Conservation (phyloP, 2,888 invertebrate genomes). For the Lasioglossum calceatum region DNA sequence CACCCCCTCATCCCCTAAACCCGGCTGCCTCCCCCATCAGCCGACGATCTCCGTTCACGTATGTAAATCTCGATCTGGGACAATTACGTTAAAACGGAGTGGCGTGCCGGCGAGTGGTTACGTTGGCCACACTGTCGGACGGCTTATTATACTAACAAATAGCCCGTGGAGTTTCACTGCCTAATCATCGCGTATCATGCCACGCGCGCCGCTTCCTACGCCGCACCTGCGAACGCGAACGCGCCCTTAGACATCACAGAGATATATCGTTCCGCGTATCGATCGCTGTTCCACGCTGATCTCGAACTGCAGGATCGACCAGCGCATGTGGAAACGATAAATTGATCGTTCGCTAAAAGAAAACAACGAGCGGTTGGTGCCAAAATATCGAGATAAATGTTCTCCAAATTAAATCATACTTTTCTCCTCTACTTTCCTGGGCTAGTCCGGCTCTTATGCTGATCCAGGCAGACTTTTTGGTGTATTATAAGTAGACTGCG, state of each 20-base stretch:
- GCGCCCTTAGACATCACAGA: constrained; percentile 55
- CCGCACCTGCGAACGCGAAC: constrained; percentile 45
- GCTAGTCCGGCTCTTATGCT: neutral
- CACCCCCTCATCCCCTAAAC: constrained; percentile 6
- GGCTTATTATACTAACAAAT: constrained; percentile 85
- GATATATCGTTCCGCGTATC: constrained; percentile 42
- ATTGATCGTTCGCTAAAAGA: neutral
- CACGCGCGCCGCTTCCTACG: constrained; percentile 69
- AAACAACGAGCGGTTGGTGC: neutral
- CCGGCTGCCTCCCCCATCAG: constrained; percentile 37
- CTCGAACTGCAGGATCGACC: neutral
- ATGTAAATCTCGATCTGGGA: constrained; percentile 84
- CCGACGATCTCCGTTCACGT: constrained; percentile 61
- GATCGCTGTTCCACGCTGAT: neutral
- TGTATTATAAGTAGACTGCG: neutral
- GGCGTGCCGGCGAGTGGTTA: constrained; percentile 84
- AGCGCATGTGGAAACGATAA: neutral
- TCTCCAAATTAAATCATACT: neutral
- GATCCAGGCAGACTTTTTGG: neutral
- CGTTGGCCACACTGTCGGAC: constrained; percentile 81
- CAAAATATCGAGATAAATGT: neutral
- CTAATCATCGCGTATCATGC: constrained; percentile 84
- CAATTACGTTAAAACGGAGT: constrained; percentile 84
- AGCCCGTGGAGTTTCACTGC: constrained; percentile 82
- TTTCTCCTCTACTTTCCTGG: neutral